These are phyloP conservation scores for Itoplectis maculator DNA, from an alignment of 2,888 invertebrate species.

Conservation along the genomic window DNA sequence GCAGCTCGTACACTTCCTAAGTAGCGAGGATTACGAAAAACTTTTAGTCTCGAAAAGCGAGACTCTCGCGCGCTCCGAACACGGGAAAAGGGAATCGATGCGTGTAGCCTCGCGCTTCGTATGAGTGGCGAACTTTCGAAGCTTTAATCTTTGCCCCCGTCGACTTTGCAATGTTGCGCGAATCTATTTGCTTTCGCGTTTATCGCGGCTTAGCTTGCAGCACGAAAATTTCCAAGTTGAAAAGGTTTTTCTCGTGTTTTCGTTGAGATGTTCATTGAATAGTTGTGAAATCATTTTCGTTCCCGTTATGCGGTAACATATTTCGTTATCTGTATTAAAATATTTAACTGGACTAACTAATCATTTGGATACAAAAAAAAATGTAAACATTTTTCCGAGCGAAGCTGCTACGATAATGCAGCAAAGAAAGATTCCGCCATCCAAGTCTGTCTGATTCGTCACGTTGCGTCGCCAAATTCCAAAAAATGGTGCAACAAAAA, in stretches of 20 bases:
- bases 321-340: too few species aligned
- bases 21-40: constrained; percentile 67
- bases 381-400: too few species aligned
- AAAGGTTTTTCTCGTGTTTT: not conserved
- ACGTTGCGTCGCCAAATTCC: too few species aligned
- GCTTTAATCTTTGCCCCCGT: constrained; percentile 26
- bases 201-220: not conserved
- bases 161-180: not conserved
- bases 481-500: constrained; percentile 1
- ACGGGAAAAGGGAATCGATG: constrained; percentile 32
- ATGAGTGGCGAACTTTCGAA: constrained; percentile 45
- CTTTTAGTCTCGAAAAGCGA: constrained; percentile 55
- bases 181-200: constrained; percentile 6
- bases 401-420: too few species aligned
- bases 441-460: too few species aligned
- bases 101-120: constrained; percentile 8
- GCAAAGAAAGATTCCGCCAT: too few species aligned
- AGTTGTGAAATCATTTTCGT: not conserved
- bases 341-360: too few species aligned
- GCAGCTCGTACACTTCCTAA: constrained; percentile 53
- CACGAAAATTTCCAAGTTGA: not conserved
- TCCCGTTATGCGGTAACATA: too few species aligned
- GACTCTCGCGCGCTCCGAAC: constrained; percentile 9
- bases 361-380: too few species aligned
- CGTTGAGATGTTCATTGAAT: not conserved